Conservation (phyloP, 2,113 vertebrate genomes). For the Climacteris rufus region DNA sequence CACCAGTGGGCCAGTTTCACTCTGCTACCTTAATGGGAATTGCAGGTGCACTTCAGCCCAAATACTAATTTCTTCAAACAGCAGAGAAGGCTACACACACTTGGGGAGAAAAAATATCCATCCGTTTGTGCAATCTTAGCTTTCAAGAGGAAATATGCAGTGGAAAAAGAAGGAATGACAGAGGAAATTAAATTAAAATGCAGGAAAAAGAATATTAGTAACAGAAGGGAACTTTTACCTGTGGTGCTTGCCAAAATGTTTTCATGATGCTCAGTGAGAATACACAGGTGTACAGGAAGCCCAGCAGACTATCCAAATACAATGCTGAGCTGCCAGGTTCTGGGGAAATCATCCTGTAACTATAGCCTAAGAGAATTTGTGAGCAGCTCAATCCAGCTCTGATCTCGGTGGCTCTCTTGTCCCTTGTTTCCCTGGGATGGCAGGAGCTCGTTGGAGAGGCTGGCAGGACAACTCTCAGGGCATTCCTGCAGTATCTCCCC, state of each 20-base stretch:
- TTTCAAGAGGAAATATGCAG: constrained; percentile 11
- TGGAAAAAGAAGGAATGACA: constrained; percentile 31
- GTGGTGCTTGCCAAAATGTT: constrained; percentile 20
- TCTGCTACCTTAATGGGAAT: constrained; percentile 13
- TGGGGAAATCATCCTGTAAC: neutral
- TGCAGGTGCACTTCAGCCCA: neutral
- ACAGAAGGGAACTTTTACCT: constrained; percentile 39
- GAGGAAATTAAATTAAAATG: constrained; percentile 58
- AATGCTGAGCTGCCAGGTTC: neutral
- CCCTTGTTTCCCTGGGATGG: neutral
- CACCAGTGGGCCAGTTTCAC: neutral
- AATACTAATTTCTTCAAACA: constrained; percentile 5
- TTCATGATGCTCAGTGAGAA: constrained; percentile 23
- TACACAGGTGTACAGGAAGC: constrained; percentile 16
- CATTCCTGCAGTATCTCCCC: neutral
- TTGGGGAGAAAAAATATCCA: neutral
- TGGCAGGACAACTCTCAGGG: neutral
- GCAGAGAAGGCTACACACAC: neutral
- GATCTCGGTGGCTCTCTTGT: accelerated
- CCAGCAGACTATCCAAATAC: neutral
- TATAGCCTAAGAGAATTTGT: neutral
- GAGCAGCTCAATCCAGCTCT: neutral
- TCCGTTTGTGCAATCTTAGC: constrained; percentile 19
- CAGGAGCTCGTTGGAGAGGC: neutral
- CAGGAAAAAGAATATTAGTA: constrained; percentile 43